Percentiles rank a stretch among this genome's conserved stretches.
These are phyloP conservation scores for Polypedilum vanderplanki DNA, from an alignment of 1,140 invertebrate species.

Conservation along the genomic window DNA sequence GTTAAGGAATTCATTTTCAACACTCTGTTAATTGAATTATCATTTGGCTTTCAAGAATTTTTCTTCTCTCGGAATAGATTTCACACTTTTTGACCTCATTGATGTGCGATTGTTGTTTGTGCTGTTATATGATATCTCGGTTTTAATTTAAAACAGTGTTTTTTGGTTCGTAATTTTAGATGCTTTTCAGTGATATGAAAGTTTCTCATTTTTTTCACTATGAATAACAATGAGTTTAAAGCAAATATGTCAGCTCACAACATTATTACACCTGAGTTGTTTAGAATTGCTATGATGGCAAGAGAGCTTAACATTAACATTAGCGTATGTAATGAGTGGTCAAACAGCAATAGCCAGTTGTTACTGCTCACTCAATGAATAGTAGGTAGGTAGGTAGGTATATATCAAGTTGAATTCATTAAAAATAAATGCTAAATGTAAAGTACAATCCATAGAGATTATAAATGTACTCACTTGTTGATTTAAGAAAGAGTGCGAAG, in stretches of 20 bases:
- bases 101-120: neutral
- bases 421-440: neutral
- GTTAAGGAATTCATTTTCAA: neutral
- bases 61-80: neutral
- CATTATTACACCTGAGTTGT: too few species aligned
- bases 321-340: neutral
- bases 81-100: neutral
- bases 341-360: neutral
- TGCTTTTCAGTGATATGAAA: neutral
- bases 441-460: too few species aligned
- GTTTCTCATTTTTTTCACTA: neutral
- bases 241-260: neutral
- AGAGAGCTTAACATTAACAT: neutral
- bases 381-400: too few species aligned
- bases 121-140: neutral
- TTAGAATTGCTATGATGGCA: neutral
- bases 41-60: neutral
- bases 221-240: neutral
- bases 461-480: neutral
- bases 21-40: conserved; percentile 8
- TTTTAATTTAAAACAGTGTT: too few species aligned
- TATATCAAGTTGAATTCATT: neutral
- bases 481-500: neutral
- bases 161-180: neutral
- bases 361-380: too few species aligned